These are phyloP conservation scores for Colletes latitarsis DNA, from an alignment of 1,140 invertebrate species.

Conservation along the genomic window DNA sequence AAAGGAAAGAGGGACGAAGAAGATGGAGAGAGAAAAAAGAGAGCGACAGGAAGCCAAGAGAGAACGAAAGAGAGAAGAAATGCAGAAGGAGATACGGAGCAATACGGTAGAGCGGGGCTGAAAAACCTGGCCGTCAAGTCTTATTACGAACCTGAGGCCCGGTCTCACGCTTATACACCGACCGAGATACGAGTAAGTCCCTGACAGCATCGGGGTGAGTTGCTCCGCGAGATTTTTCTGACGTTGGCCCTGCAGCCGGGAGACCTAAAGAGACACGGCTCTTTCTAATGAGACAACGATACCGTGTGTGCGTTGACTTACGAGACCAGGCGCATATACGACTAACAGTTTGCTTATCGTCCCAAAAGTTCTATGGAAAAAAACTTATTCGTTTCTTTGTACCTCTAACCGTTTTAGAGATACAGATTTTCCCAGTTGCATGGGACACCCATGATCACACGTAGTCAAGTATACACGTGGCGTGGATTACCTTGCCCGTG, in stretches of 20 bases:
- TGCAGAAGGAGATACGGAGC: constrained; percentile 64
- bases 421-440: too few species aligned
- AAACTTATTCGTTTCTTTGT: too few species aligned
- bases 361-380: too few species aligned
- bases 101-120: constrained; percentile 57
- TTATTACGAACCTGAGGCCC: constrained; percentile 78
- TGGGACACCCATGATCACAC: too few species aligned
- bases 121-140: constrained; percentile 80
- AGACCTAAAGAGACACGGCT: constrained; percentile 31
- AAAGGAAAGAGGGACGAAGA: constrained; percentile 4
- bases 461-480: too few species aligned
- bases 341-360: too few species aligned
- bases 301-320: background rate
- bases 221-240: constrained; percentile 76
- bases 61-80: constrained; percentile 59
- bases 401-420: too few species aligned
- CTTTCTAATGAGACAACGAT: constrained; percentile 43
- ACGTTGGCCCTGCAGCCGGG: constrained; percentile 51
- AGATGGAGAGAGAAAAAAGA: constrained; percentile 47
- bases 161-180: constrained; percentile 78
- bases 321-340: too few species aligned
- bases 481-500: too few species aligned
- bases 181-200: constrained; percentile 58
- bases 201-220: constrained; percentile 68
- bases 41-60: constrained; percentile 59